Evolutionary conservation across 2,888 invertebrate genomes (phyloP).

Genomic region (Agonopterix alstromeriana): DNA sequence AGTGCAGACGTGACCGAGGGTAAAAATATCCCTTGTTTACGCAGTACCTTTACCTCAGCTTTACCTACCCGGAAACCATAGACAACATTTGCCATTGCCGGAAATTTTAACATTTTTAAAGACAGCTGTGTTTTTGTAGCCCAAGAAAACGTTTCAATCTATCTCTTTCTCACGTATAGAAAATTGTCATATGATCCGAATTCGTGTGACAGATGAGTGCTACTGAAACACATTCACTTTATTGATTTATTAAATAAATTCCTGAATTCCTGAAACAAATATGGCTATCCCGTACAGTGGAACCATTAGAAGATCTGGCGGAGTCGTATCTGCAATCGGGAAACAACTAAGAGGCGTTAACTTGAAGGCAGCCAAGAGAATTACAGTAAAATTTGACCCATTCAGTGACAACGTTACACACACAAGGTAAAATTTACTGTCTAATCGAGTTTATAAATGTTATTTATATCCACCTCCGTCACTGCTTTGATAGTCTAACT

Average conservation of each 20-base stretch:
- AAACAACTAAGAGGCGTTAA: constrained; percentile 84
- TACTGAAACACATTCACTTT: constrained; percentile 1
- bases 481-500: neutral
- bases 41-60: too few relatives aligned
- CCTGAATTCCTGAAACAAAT: constrained; percentile 26
- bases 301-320: constrained; percentile 79
- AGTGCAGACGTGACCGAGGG: too few relatives aligned
- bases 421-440: constrained; percentile 65
- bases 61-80: too few relatives aligned
- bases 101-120: too few relatives aligned
- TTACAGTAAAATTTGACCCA: constrained; percentile 90
- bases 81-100: too few relatives aligned
- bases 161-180: neutral
- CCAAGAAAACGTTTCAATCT: neutral
- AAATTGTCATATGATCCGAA: too few relatives aligned
- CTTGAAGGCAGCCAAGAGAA: constrained; percentile 86
- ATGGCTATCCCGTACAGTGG: constrained; percentile 89
- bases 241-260: constrained; percentile 20
- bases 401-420: constrained; percentile 83
- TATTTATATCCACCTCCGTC: constrained; percentile 7
- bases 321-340: constrained; percentile 82
- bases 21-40: too few relatives aligned
- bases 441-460: neutral
- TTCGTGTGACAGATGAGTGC: neutral
- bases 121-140: too few relatives aligned